Percentiles rank a stretch among this genome's conserved stretches.
phyloP scores from a whole-genome alignment of 2,113 vertebrate species.

The Hippolais icterina region DNA sequence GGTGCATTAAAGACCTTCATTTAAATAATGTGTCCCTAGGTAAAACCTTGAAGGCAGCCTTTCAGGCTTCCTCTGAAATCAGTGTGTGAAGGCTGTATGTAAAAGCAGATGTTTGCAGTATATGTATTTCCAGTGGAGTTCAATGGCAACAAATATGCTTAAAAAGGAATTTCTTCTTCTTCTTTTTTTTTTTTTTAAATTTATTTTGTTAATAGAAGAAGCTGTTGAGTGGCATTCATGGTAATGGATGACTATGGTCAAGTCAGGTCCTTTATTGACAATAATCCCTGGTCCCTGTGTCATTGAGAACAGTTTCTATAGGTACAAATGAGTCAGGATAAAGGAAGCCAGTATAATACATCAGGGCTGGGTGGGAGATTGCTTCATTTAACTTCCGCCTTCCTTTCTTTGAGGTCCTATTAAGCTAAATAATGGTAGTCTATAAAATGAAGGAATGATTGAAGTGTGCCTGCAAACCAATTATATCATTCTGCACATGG shows the following conservation, averaged over 20 bases:
- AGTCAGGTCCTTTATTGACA: slow-evolving; percentile 26
- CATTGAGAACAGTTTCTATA: slow-evolving; percentile 56
- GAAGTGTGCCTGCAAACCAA: slow-evolving; percentile 46
- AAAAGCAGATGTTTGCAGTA: slow-evolving; percentile 33
- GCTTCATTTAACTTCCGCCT: slow-evolving; percentile 60
- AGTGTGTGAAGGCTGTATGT: not conserved
- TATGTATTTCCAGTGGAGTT: not conserved
- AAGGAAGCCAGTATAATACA: slow-evolving; percentile 42
- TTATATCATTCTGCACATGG: slow-evolving; percentile 39
- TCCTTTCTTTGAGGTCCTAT: slow-evolving; percentile 53
- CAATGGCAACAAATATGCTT: not conserved
- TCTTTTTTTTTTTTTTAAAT: not conserved
- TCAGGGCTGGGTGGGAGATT: slow-evolving; percentile 44
- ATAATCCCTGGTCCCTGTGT: slow-evolving; percentile 25
- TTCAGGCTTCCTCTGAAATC: slow-evolving; percentile 21
- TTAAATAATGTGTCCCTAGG: not conserved
- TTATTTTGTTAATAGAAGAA: not conserved
- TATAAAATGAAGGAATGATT: slow-evolving; percentile 25
- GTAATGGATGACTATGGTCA: not conserved
- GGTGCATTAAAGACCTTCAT: not conserved
- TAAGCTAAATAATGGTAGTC: slow-evolving; percentile 45
- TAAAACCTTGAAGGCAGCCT: not conserved
- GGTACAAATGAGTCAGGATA: slow-evolving; percentile 28
- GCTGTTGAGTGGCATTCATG: slow-evolving; percentile 2
- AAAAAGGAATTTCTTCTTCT: not conserved